Evolutionary conservation across 23 tunicate genomes (phyloP), one percentile per base, ranked within the genome.

Genomic region (Clavelina lepadiformis): DNA sequence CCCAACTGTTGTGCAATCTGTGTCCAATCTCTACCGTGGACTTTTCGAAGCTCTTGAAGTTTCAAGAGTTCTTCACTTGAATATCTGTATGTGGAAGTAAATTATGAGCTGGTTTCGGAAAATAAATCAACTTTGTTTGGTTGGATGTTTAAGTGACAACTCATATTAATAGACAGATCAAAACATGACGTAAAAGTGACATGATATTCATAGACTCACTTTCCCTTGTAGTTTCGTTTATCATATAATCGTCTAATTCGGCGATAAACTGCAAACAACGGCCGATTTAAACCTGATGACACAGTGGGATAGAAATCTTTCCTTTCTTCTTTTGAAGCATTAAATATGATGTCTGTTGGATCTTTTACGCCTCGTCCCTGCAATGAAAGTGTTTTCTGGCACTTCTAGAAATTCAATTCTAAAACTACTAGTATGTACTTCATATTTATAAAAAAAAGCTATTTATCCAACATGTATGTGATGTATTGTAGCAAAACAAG

Each of bases 231-330:
- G 76, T 89, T 89, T 49, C 57, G 51, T 33, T 61, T 44, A 61
- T 89, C 83, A 37, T 81, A 89, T 80, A 89, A 69, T 50, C 97
- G 46, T 70, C 81, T 89, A 11, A 89, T 89, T 36, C 85, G 61
- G 24, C 97, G 72, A 52, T 89, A 89, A 35, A 89, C 97, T 4
- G 89, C 83, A 68, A 89, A 89, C 1, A 89, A 46, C 28, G 89
- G 97, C 32, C 97, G 83, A 56, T 89, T 81, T 1, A 89, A 56
- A 3, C 97, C 97, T 5, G 29, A 58, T 7, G 91, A 50, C 1
- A 89, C 62, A 5, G 78, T 67, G 2, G 97, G 97, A 68, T 89
- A 89, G 52, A 89, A 89, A 44, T 82, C 80, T 46, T 71, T 82
- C 28, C 84, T 45, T 4, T 75, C 78, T 22, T 87, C 86, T 27